Percentiles rank a stretch among this genome's conserved stretches.
phyloP scores from a whole-genome alignment of 2,113 vertebrate genomes.

The Neotragus pygmaeus region DNA sequence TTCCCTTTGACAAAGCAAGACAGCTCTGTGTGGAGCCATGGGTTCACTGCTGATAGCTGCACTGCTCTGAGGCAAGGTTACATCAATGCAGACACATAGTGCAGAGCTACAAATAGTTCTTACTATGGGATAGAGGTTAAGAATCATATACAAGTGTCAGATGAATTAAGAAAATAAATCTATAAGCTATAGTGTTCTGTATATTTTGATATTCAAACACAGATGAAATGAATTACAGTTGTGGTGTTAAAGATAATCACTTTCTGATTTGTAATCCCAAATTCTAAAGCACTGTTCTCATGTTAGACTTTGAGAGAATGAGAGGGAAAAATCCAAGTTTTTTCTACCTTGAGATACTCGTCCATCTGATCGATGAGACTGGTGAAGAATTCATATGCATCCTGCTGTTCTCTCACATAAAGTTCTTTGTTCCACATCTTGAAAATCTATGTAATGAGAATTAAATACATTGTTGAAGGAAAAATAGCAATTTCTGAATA shows the following conservation, averaged over 20 bases:
- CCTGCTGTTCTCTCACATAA: slow-evolving; percentile 97
- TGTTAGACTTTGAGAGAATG: neutral
- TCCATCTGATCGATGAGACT: slow-evolving; percentile 99
- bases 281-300: neutral
- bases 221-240: neutral
- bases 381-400: slow-evolving; percentile 99
- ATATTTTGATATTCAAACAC: neutral
- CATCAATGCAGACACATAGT: neutral
- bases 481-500: neutral
- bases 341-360: slow-evolving; percentile 95
- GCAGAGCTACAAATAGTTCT: neutral
- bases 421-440: slow-evolving; percentile 99
- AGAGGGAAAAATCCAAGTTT: neutral
- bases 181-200: neutral
- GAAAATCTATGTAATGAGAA: slow-evolving; percentile 88
- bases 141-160: neutral
- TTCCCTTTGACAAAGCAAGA: neutral
- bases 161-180: neutral
- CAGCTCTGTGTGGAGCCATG: no score
- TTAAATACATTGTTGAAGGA: neutral
- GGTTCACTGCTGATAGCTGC: neutral
- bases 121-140: neutral
- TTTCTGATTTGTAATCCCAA: neutral
- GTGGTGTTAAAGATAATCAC: neutral
- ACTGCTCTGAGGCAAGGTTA: neutral